Conservation (phyloP, 2,888 invertebrate genomes). For the Chrysopilus asiliformis region DNA sequence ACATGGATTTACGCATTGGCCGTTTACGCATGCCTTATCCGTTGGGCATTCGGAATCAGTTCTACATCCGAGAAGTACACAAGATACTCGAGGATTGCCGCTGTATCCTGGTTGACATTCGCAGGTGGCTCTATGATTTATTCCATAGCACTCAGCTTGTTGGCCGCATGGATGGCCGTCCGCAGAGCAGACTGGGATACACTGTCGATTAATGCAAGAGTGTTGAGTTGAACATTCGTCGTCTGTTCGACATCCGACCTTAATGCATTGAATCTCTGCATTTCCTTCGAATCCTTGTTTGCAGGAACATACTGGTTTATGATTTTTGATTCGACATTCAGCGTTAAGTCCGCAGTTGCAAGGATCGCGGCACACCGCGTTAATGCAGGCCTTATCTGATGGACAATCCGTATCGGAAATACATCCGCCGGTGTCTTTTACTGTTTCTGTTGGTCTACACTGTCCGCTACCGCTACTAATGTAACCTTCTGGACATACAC, state of each 20-base stretch:
- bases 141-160: conserved; percentile 65
- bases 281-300: conserved; percentile 72
- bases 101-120: conserved; percentile 68
- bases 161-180: conserved; percentile 60
- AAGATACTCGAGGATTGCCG: conserved; percentile 67
- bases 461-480: conserved; percentile 70
- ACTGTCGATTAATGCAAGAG: conserved; percentile 69
- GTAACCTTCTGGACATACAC: conserved; percentile 79
- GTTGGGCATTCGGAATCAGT: conserved; percentile 67
- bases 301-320: conserved; percentile 80
- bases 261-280: conserved; percentile 66
- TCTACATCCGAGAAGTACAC: conserved; percentile 68
- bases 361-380: conserved; percentile 67
- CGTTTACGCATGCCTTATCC: conserved; percentile 68
- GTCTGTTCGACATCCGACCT: conserved; percentile 58
- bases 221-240: conserved; percentile 71
- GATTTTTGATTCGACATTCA: conserved; percentile 69
- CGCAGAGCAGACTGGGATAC: conserved; percentile 64
- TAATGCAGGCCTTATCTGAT: conserved; percentile 62
- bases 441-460: conserved; percentile 57
- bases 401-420: conserved; percentile 66
- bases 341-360: conserved; percentile 78
- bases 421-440: conserved; percentile 52
- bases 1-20: conserved; percentile 67
- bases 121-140: conserved; percentile 69